Evolutionary conservation across 2,888 invertebrate species (phyloP), one percentile per base, ranked within the genome.

Genomic region (Eucera pruinosa): DNA sequence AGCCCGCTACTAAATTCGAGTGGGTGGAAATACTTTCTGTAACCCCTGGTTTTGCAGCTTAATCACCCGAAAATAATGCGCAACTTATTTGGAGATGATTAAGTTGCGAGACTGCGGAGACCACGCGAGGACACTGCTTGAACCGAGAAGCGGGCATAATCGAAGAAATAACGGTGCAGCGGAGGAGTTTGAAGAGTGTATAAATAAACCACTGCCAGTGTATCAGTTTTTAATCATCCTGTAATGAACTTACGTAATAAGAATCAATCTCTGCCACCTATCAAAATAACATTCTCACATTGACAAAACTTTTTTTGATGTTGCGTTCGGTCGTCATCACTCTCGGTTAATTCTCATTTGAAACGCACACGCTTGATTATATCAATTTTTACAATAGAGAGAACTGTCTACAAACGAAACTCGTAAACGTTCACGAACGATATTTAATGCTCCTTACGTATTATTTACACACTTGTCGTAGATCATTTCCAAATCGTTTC

Each of bases 401-500:
- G 62, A 74, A 75, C 62, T 66, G 64, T 68, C 77, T 82, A 82
- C 84, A 84, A 33, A 69, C 77, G 68, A 77, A 81, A 83, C 54
- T 78, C 70, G 57, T 76, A 67, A 82, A 84, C 70, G 62, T 67
- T 71, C 65, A 70, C 79, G 84, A 83, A 84, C 71, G 81, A 83
- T 79, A 81, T 78, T n/a, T 81, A 78, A 82, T 84, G 81, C 78
- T 87, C 80, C 83, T 85, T 86, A 86, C 80, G 80, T 79, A 80
- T 57, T 87, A 88, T 89, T 86, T 89, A 89, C 89, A 88, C 81
- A 81, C 76, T 82, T 73, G 43, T 55, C 75, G 45, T 69, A 68
- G 83, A 83, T 83, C 85, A 47, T 68, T 79, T 84, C 73, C 83
- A 80, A 79, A 79, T 86, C 84, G 80, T 87, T 86, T 83, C 87